Conservation (phyloP, 2,113 vertebrate genomes). For the Corythoichthys intestinalis region DNA sequence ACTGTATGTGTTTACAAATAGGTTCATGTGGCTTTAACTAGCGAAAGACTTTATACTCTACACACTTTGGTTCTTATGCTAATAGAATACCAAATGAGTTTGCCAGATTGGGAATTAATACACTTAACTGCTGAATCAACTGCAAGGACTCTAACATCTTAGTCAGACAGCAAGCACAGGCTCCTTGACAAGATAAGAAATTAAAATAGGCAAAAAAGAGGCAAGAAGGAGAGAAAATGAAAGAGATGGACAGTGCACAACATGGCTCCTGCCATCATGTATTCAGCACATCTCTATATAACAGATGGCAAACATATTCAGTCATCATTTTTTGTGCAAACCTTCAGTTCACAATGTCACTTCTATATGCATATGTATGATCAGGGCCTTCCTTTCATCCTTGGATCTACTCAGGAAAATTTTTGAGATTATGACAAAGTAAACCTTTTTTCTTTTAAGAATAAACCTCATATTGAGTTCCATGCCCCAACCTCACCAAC, state of each 20-base stretch:
- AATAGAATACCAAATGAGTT: conserved; percentile 45
- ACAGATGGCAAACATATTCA: conserved; percentile 66
- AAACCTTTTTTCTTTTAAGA: conserved; percentile 29
- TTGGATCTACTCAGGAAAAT: conserved; percentile 16
- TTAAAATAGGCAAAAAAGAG: conserved; percentile 49
- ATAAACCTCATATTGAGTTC: conserved; percentile 1
- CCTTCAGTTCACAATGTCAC: conserved; percentile 52
- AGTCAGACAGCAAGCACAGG: conserved; percentile 41
- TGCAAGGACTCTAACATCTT: conserved; percentile 48
- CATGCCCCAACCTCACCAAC: conserved; percentile 35
- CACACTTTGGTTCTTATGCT: conserved; percentile 40
- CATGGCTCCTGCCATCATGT: conserved; percentile 43
- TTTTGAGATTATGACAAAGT: conserved; percentile 36
- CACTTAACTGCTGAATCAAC: conserved; percentile 70
- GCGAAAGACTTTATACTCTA: conserved; percentile 9
- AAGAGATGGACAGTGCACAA: conserved; percentile 19
- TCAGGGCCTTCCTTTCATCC: conserved; percentile 31
- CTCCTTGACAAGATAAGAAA: conserved; percentile 44
- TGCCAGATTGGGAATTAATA: conserved; percentile 52
- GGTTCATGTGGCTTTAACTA: conserved; percentile 53
- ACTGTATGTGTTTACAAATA: conserved; percentile 47
- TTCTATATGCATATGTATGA: conserved; percentile 59
- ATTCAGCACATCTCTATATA: conserved; percentile 62
- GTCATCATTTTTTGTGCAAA: conserved; percentile 60
- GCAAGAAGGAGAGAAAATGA: conserved; percentile 18